Evolutionary conservation across 2,113 vertebrate genomes (phyloP), one percentile per base, ranked within the genome.

Genomic region (Eulacestoma nigropectus): DNA sequence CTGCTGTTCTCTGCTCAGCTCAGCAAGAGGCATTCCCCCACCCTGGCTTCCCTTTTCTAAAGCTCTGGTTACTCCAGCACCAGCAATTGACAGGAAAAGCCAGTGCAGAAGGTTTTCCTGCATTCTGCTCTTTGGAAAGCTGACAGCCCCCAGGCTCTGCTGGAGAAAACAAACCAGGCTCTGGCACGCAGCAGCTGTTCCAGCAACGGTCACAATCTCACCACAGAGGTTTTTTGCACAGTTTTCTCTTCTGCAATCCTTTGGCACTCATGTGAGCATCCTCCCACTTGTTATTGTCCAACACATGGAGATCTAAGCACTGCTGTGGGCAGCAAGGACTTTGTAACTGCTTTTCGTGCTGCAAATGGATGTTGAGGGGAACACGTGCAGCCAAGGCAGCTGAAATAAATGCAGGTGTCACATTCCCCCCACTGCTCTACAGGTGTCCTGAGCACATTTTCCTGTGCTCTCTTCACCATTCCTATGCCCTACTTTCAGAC

Each of bases 1-100:
- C 72, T 84, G 86, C 83, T 52, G 17, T 50, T 55, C 89, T 27
- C 70, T 83, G 73, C 82, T 94, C 91, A 75, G 80, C 81, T 85
- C 84, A 74, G 79, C 75, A 63, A 80, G 76, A 55, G 62, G 69
- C 26, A 13, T 39, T 53, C 35, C 78, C 82, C 72, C 92, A 70
- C 29, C 85, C 92, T 74, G 63, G 27, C 79, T 74, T n/a, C 0
- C 0, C 57, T 42, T 52, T 35, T 33, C 72, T 46, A 52, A 25
- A 73, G 41, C 60, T 67, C 90, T 75, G 72, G 25, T 47, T 67
- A 16, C 21, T 39, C 72, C 26, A 78, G n/a, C 70, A 77, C 5
- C 46, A 64, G 55, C 32, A 44, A 7, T 6, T 13, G 9, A 29
- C 35, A 50, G 47, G 17, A 56, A 67, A 52, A 78, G 17, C 16